Conservation (phyloP, 2,888 invertebrate species). For the Aquatica leii region DNA sequence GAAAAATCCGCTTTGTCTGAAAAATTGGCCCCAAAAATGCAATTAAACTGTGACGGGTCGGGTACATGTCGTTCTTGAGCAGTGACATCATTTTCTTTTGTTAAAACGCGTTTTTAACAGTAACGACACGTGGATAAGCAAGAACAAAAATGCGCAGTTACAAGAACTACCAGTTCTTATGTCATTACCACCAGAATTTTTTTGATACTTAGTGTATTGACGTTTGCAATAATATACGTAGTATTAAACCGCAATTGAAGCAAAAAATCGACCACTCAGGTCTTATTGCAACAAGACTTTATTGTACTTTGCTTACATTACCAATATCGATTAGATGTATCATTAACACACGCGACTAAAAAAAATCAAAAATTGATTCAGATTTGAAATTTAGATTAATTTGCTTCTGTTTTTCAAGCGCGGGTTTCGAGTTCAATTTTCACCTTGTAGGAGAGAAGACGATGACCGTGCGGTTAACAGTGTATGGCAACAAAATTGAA, state of each 20-base stretch:
- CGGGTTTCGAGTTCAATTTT: constrained; percentile 6
- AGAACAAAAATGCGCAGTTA: too few species aligned
- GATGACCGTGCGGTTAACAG: constrained; percentile 39
- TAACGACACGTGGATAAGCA: too few species aligned
- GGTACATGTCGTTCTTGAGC: too few species aligned
- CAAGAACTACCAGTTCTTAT: too few species aligned
- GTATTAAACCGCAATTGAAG: constrained; percentile 7
- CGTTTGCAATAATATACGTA: constrained; percentile 3
- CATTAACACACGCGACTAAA: too few species aligned
- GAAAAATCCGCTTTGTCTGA: too few species aligned
- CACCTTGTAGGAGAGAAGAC: constrained; percentile 16
- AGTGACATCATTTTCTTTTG: too few species aligned
- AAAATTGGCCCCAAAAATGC: too few species aligned
- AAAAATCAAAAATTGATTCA: not conserved
- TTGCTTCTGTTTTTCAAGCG: not conserved
- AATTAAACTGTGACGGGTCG: too few species aligned
- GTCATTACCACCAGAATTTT: too few species aligned
- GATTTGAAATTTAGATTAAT: not conserved
- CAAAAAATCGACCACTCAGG: not conserved
- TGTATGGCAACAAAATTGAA: constrained; percentile 44
- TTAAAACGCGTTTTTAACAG: too few species aligned
- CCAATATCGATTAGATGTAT: not conserved
- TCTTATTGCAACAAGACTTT: not conserved
- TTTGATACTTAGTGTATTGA: too few species aligned
- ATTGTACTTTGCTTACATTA: not conserved